Percentiles rank a stretch among this genome's conserved stretches.
phyloP scores from a whole-genome alignment of 2,888 invertebrate genomes.

The Tenthredo amoena region DNA sequence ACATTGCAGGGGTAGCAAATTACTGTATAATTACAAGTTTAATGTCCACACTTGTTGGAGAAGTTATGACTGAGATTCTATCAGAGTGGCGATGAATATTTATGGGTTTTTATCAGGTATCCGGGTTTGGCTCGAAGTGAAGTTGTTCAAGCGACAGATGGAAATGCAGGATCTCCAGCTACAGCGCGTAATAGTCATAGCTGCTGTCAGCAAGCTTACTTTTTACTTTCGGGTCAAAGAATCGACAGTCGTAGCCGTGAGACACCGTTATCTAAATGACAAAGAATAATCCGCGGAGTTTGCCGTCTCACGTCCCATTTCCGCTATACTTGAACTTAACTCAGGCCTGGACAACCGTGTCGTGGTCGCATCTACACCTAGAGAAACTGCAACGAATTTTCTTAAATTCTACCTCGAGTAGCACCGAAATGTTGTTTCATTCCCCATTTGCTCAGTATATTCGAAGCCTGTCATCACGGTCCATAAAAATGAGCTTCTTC shows the following conservation, averaged over 20 bases:
- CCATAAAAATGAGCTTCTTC: slow-evolving; percentile 20
- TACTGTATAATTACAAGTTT: background rate
- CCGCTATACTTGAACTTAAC: slow-evolving; percentile 20
- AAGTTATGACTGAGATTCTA: background rate
- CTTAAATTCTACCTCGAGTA: slow-evolving; percentile 1
- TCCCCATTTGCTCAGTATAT: background rate
- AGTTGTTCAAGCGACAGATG: slow-evolving; percentile 25
- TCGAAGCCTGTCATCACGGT: slow-evolving; percentile 14
- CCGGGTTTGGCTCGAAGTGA: background rate
- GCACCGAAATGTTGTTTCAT: background rate
- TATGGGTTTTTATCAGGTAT: background rate
- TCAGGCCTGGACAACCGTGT: slow-evolving; percentile 42
- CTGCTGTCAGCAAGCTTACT: slow-evolving; percentile 28
- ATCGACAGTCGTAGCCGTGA: slow-evolving; percentile 32
- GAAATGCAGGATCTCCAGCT: background rate
- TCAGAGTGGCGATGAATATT: slow-evolving; percentile 24
- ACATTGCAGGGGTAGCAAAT: background rate
- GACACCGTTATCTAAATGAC: slow-evolving; percentile 49
- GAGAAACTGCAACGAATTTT: background rate
- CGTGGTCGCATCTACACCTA: slow-evolving; percentile 17
- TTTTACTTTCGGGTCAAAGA: slow-evolving; percentile 39
- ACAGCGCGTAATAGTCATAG: slow-evolving; percentile 33
- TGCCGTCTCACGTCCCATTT: slow-evolving; percentile 44
- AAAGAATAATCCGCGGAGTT: slow-evolving; percentile 34
- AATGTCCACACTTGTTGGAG: background rate